Evolutionary conservation across 2,113 vertebrate genomes (phyloP).

Genomic region (Cnemophilus loriae): DNA sequence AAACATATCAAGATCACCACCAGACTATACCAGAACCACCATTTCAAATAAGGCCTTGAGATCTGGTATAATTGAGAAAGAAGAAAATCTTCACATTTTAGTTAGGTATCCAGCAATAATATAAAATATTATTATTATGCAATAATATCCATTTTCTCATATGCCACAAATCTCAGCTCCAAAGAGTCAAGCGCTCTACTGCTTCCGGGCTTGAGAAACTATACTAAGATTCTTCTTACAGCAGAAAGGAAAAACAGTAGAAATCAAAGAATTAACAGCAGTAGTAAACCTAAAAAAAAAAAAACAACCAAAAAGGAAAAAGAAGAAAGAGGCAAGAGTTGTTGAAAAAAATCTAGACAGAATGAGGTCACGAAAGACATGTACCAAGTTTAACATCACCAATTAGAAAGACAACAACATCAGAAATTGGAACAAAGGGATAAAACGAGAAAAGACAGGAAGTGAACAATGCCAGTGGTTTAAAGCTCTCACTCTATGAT

Average conservation of each 20-base stretch:
- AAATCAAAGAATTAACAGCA: neutral
- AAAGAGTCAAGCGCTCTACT: neutral
- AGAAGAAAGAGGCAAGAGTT: neutral
- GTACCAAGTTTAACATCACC: neutral
- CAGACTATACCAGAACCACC: neutral
- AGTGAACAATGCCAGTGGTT: neutral
- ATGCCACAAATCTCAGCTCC: neutral
- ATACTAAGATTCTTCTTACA: neutral
- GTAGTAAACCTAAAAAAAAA: neutral
- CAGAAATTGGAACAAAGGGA: neutral
- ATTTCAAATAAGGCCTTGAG: neutral
- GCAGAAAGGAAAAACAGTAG: neutral
- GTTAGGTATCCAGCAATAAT: neutral
- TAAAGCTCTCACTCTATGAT: neutral
- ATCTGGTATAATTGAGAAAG: neutral
- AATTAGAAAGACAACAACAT: neutral
- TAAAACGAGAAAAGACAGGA: neutral
- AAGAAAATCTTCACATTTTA: neutral
- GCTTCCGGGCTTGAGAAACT: neutral
- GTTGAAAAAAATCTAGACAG: neutral
- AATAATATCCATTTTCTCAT: neutral
- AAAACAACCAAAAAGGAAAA: neutral
- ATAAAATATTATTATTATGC: neutral
- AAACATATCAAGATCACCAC: neutral
- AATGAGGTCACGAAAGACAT: neutral